These are phyloP conservation scores for Lytechinus pictus DNA, from an alignment of 35 echinoderm and acorn worm genomes.

Conservation along the genomic window DNA sequence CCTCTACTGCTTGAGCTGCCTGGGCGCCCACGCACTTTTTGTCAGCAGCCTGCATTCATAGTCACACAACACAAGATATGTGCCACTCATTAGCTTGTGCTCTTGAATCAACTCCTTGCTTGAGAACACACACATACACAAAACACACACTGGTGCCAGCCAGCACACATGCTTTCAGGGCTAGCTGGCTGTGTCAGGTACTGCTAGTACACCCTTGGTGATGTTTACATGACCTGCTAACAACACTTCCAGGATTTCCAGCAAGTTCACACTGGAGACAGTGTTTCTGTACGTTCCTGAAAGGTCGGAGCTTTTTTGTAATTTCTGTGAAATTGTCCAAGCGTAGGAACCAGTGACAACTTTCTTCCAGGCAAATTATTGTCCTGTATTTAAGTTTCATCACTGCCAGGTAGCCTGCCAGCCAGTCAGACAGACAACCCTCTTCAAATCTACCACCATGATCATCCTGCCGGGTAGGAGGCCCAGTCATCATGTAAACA, in stretches of 20 bases:
- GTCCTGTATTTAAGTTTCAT: background rate
- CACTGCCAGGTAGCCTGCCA: background rate
- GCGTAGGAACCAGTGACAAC: background rate
- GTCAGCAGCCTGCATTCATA: background rate
- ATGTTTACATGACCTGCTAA: slow-evolving; percentile 55
- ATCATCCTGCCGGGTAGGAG: background rate
- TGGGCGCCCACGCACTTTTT: background rate
- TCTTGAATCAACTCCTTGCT: background rate
- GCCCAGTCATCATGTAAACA: slow-evolving; percentile 3
- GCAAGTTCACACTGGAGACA: slow-evolving; percentile 28
- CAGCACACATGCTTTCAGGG: slow-evolving; percentile 17
- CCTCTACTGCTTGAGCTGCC: background rate
- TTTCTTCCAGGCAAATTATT: background rate
- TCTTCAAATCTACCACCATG: background rate
- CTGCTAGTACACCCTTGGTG: slow-evolving; percentile 29
- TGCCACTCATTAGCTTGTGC: background rate
- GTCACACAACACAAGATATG: background rate
- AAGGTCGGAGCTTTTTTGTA: slow-evolving; percentile 19
- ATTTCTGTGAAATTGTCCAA: slow-evolving; percentile 6
- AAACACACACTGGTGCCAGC: background rate
- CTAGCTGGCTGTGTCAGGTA: background rate
- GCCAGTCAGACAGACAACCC: background rate
- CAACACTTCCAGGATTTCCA: slow-evolving; percentile 52
- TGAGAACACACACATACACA: background rate
- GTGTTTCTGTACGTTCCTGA: background rate